These are phyloP conservation scores for Nerophis ophidion DNA, from an alignment of 2,113 vertebrate genomes.

Conservation along the genomic window DNA sequence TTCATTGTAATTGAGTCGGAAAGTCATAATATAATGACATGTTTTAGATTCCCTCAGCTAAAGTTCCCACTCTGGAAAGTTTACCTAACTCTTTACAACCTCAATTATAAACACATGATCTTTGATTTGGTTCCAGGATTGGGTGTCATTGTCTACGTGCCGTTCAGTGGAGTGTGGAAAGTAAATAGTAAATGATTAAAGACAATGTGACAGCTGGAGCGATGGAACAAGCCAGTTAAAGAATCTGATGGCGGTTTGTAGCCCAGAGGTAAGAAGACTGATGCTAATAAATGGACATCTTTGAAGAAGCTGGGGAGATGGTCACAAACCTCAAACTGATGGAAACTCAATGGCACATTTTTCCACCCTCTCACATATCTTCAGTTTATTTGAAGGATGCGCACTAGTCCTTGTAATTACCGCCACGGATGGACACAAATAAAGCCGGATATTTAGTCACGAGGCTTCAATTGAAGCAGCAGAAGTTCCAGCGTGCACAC, in stretches of 20 bases:
- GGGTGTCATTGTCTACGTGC: background rate
- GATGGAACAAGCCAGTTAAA: conserved; percentile 1
- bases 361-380: conserved; percentile 26
- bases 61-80: no score
- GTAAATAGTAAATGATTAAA: background rate
- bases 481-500: conserved; percentile 4
- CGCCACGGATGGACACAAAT: conserved; percentile 47
- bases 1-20: no score
- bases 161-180: background rate
- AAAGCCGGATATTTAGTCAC: conserved; percentile 47
- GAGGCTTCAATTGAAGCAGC: conserved; percentile 27
- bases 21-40: no score
- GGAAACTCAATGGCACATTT: conserved; percentile 21
- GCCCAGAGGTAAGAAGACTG: conserved; percentile 5
- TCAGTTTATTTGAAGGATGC: conserved; percentile 23
- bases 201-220: background rate
- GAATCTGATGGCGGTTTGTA: background rate
- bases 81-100: no score
- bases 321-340: conserved; percentile 35
- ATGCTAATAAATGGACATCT: conserved; percentile 39
- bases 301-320: conserved; percentile 29
- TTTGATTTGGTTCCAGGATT: no score
- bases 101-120: no score
- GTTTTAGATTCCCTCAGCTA: no score
- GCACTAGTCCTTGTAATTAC: conserved; percentile 53